Base-by-base conservation (phyloP, 92 coral and sea anemone genomes). In the Desmophyllum pertusum region DNA sequence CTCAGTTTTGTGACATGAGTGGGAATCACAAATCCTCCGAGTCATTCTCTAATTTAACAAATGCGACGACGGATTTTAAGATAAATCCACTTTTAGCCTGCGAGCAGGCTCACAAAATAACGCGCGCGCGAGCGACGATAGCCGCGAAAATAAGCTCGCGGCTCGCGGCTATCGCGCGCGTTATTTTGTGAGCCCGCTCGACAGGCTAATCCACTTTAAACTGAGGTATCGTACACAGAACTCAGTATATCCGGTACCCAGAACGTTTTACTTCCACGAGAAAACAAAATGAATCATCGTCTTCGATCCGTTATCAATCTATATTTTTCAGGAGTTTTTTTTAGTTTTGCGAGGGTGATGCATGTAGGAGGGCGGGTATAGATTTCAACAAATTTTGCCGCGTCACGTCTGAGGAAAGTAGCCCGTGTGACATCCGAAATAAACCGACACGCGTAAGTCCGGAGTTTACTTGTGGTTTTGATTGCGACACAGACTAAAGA, bases 351-450 rank as follows among this genome's bases (percentile, higher is more conserved):
- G 65, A 23, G n/a, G n/a, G n/a, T n/a, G n/a, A n/a, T n/a, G n/a
- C 30, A 8, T 11, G 65, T 27, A 15, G 33, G 65, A 59, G 17
- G 35, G 31, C 35, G 35, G 15, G 65, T 59, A 33, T 4, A 15
- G 35, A 59, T 59, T 59, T 59, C 65, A 59, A 59, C 65, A n/a
- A n/a, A n/a, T 59, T 59, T 59, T 59, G 35, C n/a, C n/a, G n/a
- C 65, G 65, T 59, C 65, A 59, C 33, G 33, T 6, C 15, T 59
- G 53, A 48, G 53, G 21, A 48, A 48, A 15, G 53, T 5, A 48
- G 53, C 27, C 2, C 7, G 64, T 21, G 65, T 59, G 33, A 23
- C 65, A 59, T 25, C 65, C 35, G 65, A 59, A 59, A 59, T 8
- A 5, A 33, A 27, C 33, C 65, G 35, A 27, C 63, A 27, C 35